Conservation (phyloP, 2,888 invertebrate species). For the Agrochola circellaris region DNA sequence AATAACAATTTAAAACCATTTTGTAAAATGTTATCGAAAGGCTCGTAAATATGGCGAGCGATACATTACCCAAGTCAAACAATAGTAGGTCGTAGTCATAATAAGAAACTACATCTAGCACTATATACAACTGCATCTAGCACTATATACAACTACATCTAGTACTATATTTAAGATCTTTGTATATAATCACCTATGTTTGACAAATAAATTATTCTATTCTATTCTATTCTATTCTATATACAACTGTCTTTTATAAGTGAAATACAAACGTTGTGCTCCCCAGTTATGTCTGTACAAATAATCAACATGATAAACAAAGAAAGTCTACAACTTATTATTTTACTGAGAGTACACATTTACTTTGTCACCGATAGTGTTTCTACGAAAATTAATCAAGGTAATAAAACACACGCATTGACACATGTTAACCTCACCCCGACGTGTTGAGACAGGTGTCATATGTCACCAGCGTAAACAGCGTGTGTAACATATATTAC, state of each 20-base stretch:
- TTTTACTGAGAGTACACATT: not conserved
- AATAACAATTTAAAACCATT: constrained; percentile 24
- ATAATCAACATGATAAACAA: not conserved
- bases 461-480: not conserved
- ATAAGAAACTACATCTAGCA: not conserved
- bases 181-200: too few species aligned
- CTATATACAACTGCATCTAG: too few species aligned
- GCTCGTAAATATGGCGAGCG: constrained; percentile 20
- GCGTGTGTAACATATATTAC: not conserved
- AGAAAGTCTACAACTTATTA: not conserved
- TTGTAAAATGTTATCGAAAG: constrained; percentile 14
- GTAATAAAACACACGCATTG: not conserved
- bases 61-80: constrained; percentile 5
- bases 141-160: too few species aligned
- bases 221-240: too few species aligned
- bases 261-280: not conserved
- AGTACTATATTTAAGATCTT: too few species aligned
- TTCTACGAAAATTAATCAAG: not conserved
- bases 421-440: too few species aligned
- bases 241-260: not conserved
- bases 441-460: not conserved
- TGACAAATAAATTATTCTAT: too few species aligned
- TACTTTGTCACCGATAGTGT: not conserved
- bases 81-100: not conserved
- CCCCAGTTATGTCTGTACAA: not conserved